phyloP scores from a whole-genome alignment of 2,888 invertebrate species.

The Sesia apiformis region DNA sequence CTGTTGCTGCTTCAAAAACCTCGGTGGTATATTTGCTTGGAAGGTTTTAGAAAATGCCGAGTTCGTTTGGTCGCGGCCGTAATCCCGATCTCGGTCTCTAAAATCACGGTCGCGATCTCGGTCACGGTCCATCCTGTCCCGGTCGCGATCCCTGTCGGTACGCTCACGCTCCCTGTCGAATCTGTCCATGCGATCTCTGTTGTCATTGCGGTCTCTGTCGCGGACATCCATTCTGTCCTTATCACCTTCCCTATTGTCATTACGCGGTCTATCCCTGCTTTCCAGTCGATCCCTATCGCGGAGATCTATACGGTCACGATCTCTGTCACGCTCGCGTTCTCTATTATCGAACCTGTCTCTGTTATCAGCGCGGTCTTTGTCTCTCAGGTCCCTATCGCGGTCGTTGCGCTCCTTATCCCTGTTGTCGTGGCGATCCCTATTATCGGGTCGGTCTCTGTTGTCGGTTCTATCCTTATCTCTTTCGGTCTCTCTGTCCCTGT shows the following conservation, averaged over 20 bases:
- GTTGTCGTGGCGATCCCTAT: conserved; percentile 28
- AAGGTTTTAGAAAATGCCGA: conserved; percentile 82
- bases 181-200: conserved; percentile 30
- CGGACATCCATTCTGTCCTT: conserved; percentile 28
- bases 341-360: conserved; percentile 11
- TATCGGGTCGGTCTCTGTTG: conserved; percentile 38
- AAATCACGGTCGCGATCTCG: conserved; percentile 33
- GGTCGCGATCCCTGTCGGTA: conserved; percentile 31
- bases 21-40: conserved; percentile 88
- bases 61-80: conserved; percentile 67
- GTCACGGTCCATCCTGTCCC: conserved; percentile 25
- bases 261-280: conserved; percentile 24
- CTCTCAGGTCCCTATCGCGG: conserved; percentile 7
- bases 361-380: conserved; percentile 14
- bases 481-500: conserved; percentile 23
- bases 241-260: conserved; percentile 26
- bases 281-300: conserved; percentile 18
- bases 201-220: conserved; percentile 27
- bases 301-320: conserved; percentile 27
- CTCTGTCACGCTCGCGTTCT: conserved; percentile 19
- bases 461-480: conserved; percentile 30
- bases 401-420: conserved; percentile 11
- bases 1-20: conserved; percentile 86
- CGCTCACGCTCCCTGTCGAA: conserved; percentile 29
- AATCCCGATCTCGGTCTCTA: conserved; percentile 21